Base-by-base conservation (phyloP, 2,113 vertebrate genomes). In the Vulpes ferrilata region DNA sequence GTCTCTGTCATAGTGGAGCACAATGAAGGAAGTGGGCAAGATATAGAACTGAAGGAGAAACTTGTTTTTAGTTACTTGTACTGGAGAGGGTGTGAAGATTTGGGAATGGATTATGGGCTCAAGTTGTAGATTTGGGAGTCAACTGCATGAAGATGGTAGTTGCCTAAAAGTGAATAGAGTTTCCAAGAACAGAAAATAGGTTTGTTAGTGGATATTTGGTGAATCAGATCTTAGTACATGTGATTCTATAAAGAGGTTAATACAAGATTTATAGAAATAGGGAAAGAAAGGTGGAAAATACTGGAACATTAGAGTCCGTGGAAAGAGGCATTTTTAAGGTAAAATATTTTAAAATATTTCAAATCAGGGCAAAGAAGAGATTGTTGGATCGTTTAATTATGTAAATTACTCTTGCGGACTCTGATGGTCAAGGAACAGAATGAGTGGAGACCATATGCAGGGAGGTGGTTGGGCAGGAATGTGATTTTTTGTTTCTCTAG, bases 211-310 rank as follows among this genome's bases (percentile, higher is more conserved):
- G 73, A 53, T 83, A 69, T 95, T 65, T 79, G 67, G 51, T 17
- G 90, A 96, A 71, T 74, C 53, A 25, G 20, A 53, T 62, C 69
- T 79, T 43, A 87, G 60, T 71, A 88, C 19, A 88, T 80, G n/a
- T 69, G 60, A 93, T 95, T 95, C 62, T 38, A 25, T 82, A 80
- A 95, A 94, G 8, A 55, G 48, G 81, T 93, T 74, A 67, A 82
- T 64, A 48, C 15, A 81, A 71, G 55, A 78, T 60, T 43, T 43
- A 20, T 30, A 94, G 30, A 90, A 35, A 27, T 80, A 15, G 16
- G 64, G 80, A 1, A 86, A 87, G 74, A 80, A 90, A 60, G 11
- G 12, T 10, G 30, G 85, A 51, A 71, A 90, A 93, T 71, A 32
- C 3, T 17, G 16, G n/a, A 5, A 23, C 38, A 73, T 65, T 91